Evolutionary conservation across 2,113 vertebrate species (phyloP), one percentile per base, ranked within the genome.

Genomic region (Triplophysa tibetana): DNA sequence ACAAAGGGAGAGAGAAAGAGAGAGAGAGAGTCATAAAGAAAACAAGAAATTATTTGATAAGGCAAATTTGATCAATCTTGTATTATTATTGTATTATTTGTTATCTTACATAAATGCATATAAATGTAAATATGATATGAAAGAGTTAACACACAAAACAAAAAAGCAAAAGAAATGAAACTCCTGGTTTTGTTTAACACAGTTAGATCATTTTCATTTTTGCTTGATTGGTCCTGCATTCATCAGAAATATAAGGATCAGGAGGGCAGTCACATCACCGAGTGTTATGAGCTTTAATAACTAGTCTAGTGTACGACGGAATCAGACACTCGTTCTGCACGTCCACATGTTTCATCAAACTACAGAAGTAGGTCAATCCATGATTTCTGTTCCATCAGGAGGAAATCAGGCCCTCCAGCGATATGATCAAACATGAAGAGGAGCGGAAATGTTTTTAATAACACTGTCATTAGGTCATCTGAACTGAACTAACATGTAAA

Each of bases 211-310:
- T 26, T n/a, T 38, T n/a, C 2, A 38, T 13, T 70, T 24, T 29
- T 12, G 26, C 33, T 70, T 56, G 11, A 33, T 54, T 56, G 29
- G 69, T 6, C 17, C 26, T n/a, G 50, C 7, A n/a, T n/a, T 56
- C 52, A 56, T 68, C 17, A 65, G 8, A 52, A 78, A 81, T 81
- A 16, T 70, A 66, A 6, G 7, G 82, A 79, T 84, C 63, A 84
- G 58, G 45, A 48, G 65, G 33, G 60, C 52, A 66, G 13, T 24
- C 48, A 23, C 56, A 17, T 19, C 26, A 38, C 33, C 24, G 8
- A 56, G 17, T 17, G 14, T 19, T 17, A 6, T 17, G 7, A 17
- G 7, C 5, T 19, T 16, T 41, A 14, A 29, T 29, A 29, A 29
- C 29, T 29, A 29, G 29, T 29, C 26, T 38, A 74, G 64, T 69